A percentile compares a stretch with the other conserved stretches of the same genome.
Conservation (phyloP, 2,113 vertebrate genomes). For the Mesocricetus auratus region DNA sequence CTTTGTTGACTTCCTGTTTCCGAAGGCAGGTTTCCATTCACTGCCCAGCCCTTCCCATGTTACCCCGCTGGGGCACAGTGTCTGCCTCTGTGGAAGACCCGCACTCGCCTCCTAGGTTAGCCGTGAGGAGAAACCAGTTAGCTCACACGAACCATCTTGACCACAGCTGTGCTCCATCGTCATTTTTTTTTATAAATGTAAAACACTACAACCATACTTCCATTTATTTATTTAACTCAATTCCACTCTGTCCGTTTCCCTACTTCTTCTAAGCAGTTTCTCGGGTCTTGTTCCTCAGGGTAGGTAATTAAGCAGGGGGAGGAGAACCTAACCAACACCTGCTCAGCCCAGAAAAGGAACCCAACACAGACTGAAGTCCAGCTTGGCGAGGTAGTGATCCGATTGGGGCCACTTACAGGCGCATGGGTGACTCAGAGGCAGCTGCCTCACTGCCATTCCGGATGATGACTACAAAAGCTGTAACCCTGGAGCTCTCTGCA, state of each 20-base stretch:
- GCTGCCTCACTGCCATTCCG: neutral
- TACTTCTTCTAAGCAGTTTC: neutral
- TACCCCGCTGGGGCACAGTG: neutral
- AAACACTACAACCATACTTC: neutral
- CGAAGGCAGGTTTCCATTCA: neutral
- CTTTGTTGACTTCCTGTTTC: neutral
- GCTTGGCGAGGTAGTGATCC: neutral
- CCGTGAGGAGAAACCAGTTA: no score
- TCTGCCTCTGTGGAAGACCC: neutral
- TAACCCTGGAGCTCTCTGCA: neutral
- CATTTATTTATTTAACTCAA: neutral
- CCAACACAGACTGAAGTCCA: neutral
- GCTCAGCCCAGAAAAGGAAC: neutral
- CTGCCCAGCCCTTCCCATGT: neutral
- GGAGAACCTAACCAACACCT: neutral
- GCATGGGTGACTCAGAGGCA: neutral
- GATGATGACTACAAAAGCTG: neutral
- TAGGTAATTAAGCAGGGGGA: neutral
- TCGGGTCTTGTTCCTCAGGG: neutral
- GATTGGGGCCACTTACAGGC: neutral
- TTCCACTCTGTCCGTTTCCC: neutral
- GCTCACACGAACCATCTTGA: fast-evolving
- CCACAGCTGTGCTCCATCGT: neutral
- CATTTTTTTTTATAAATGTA: neutral
- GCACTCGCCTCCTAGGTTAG: no score